Evolutionary conservation across 2,797 vertebrate genomes (phyloP).

Genomic region (Danio jaintianensis): DNA sequence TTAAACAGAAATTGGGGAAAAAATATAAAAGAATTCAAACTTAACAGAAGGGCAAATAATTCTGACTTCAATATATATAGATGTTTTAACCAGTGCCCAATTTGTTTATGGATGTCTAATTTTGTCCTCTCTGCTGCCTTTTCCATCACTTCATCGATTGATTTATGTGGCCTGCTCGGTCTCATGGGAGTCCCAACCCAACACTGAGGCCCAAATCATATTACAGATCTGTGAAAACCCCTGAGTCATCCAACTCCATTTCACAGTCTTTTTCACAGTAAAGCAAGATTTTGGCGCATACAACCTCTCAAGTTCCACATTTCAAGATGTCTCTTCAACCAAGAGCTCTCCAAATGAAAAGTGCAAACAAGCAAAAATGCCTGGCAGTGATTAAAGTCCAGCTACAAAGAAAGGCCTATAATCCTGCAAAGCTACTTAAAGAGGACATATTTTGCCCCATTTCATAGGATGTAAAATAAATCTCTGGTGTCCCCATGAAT

Average conservation of each 20-base stretch:
- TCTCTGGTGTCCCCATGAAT: too few species aligned
- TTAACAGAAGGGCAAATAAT: too few species aligned
- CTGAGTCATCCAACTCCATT: constrained; percentile 46
- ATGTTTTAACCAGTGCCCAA: neutral
- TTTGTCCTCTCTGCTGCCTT: constrained; percentile 5
- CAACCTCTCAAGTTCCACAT: neutral
- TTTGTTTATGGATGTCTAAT: neutral
- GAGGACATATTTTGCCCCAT: too few species aligned
- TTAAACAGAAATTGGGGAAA: too few species aligned
- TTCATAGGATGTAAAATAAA: too few species aligned
- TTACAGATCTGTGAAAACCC: constrained; percentile 11
- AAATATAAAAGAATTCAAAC: too few species aligned
- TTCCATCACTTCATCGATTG: constrained; percentile 20
- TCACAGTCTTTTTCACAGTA: constrained; percentile 6
- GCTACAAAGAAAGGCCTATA: neutral
- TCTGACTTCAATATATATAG: neutral
- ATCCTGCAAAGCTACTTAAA: constrained; percentile 33
- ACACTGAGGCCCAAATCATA: constrained; percentile 24
- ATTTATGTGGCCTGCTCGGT: constrained; percentile 37
- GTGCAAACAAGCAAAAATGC: constrained; percentile 2
- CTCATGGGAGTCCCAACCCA: constrained; percentile 34
- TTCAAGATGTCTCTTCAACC: neutral
- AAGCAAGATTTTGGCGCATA: neutral
- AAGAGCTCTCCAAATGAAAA: neutral
- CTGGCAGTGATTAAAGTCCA: constrained; percentile 21